Evolutionary conservation across 2,797 vertebrate species (phyloP), one percentile per base, ranked within the genome.

Genomic region (Hippopotamyrus pictus): DNA sequence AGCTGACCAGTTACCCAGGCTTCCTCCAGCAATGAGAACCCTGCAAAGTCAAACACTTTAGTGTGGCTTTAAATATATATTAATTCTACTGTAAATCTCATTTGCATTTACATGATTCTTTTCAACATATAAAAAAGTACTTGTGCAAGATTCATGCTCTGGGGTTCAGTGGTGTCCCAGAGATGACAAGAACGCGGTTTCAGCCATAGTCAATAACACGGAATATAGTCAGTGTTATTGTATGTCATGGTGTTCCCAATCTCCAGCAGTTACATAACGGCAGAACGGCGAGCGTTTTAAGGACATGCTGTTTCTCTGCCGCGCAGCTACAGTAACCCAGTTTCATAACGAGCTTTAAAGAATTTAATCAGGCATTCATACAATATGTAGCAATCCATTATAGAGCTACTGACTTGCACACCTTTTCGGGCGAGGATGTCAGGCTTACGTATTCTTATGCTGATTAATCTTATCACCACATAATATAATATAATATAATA

Each of bases 271-370:
- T 85, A 50, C 46, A 14, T 85, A 25, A 50, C 48, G 51, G 83
- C 48, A 85, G 83, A 29, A n/a, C 33, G 6, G 12, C 17, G 17
- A 85, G 25, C 48, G 4, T 85, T 85, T 85, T 85, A 85, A 85
- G 83, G 83, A 85, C 83, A 53, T 51, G 46, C 46, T 51, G 50
- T 53, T 85, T 85, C n/a, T 85, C 46, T 51, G 46, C 17, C 83
- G 11, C 25, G 8, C 11, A 0, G 50, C 50, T 85, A 53, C 83
- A 50, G 22, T 85, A 85, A 85, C 83, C 83, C 83, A 85, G 50
- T 50, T 85, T 51, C 83, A 85, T 51, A 85, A 85, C 46, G 50
- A 53, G 83, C 73, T 79, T 79, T 79, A 79, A 37, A 14, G 73
- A 79, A 79, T 79, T 79, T 79, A 44, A 79, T 79, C 73, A 79